Conservation (phyloP, 2,888 invertebrate species). For the Camponotus fellah region DNA sequence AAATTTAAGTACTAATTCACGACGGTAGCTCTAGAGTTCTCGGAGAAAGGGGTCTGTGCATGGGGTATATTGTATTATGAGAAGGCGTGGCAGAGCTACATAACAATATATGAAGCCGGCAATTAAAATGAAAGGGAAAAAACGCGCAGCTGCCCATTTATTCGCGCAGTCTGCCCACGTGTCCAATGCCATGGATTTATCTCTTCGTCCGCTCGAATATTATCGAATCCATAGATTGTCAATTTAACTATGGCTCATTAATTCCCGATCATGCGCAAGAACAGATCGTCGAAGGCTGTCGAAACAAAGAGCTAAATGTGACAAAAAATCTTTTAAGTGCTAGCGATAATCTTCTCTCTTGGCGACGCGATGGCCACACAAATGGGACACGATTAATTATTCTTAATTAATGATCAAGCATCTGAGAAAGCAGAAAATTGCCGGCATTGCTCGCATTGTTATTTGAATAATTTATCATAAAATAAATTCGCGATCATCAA, state of each 20-base stretch:
- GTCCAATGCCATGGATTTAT: conserved; percentile 55
- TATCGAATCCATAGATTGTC: conserved; percentile 34
- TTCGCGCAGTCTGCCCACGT: conserved; percentile 58
- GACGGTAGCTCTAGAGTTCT: conserved; percentile 53
- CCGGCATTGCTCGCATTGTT: not conserved
- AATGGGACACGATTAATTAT: not conserved
- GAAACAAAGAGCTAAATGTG: conserved; percentile 24
- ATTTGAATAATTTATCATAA: not conserved
- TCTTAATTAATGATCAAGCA: conserved; percentile 5
- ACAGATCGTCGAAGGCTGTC: conserved; percentile 11
- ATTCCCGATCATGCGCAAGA: conserved; percentile 40
- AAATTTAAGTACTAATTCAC: conserved; percentile 39
- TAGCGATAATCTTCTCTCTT: not conserved
- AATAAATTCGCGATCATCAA: not conserved
- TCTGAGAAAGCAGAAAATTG: not conserved
- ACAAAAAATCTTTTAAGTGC: conserved; percentile 24
- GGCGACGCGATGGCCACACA: not conserved
- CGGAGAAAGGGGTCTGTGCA: conserved; percentile 38
- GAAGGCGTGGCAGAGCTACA: conserved; percentile 68
- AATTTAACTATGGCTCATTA: conserved; percentile 56
- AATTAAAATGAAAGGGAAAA: conserved; percentile 62
- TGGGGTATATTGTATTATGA: conserved; percentile 35
- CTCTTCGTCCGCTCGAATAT: conserved; percentile 58
- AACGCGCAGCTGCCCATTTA: conserved; percentile 50
- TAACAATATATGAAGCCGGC: conserved; percentile 65